Base-by-base conservation (phyloP, 2,797 vertebrate species). In the Choloepus didactylus region DNA sequence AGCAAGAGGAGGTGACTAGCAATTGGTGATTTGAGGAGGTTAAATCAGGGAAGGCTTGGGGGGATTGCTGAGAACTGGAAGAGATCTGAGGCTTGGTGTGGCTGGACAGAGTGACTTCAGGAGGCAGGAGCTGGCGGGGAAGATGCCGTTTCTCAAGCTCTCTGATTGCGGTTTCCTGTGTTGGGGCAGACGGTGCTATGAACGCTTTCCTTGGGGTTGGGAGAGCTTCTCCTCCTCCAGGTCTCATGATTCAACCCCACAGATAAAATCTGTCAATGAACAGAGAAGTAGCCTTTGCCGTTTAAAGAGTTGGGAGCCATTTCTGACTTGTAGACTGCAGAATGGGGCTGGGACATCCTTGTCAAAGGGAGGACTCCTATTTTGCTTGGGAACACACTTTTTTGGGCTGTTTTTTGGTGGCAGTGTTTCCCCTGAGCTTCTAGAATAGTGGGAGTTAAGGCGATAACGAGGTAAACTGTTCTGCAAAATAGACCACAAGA, bases 21-120 rank as follows among this genome's bases (percentile, higher is more conserved):
- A 83, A 89, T 7, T 19, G 31, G 11, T 35, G 19, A 44, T 9
- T 0, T 7, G n/a, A 87, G 35, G 15, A 49, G 0, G 1, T 62
- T 3, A 69, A 29, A 41, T 89, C 18, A 70, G 75, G 66, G 27
- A 80, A 49, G 15, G 9, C 8, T 54, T 81, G 6, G 5, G 46
- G 35, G 29, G n/a, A 69, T 25, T 62, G 10, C 46, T 87, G 8
- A 11, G 21, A 67, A 77, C 8, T 19, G 51, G 35, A 72, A 4
- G 87, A 89, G 41, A 23, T 54, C 44, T 76, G 41, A 31, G 62
- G 25, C 21, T 69, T 62, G 62, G 27, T 3, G 0, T 54, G 19
- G 8, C 1, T 1, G 27, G 41, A 35, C 2, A 1, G 4, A 0
- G 0, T 19, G 49, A 35, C 44, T 12, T 83, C 11, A 25, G 14